Conservation (phyloP, 2,113 vertebrate genomes). For the Lepus timidus region DNA sequence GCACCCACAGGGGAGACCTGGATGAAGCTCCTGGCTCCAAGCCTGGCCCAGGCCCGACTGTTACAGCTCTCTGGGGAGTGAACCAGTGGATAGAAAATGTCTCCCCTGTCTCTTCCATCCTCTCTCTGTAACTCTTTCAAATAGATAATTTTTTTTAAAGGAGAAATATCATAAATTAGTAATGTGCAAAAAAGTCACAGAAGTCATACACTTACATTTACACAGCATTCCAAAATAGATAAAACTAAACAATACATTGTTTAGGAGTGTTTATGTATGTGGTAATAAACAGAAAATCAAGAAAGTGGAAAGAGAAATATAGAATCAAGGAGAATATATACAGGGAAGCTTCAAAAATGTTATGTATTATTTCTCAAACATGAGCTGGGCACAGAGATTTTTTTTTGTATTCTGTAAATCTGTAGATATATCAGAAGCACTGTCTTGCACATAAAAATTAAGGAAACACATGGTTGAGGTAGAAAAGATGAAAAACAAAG, state of each 20-base stretch:
- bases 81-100: too few species aligned
- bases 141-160: too few species aligned
- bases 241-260: conserved; percentile 33
- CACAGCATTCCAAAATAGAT: background rate
- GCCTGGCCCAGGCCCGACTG: too few species aligned
- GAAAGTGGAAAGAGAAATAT: background rate
- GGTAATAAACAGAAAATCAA: conserved; percentile 35
- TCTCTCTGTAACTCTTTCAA: too few species aligned
- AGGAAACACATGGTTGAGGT: background rate
- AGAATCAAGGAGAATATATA: background rate
- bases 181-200: background rate
- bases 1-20: too few species aligned
- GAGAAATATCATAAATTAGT: background rate
- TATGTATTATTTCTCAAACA: conserved; percentile 14
- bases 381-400: background rate
- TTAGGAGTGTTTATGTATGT: background rate
- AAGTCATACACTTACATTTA: background rate
- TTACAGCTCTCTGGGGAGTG: too few species aligned
- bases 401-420: conserved; percentile 40
- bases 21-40: too few species aligned
- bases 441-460: conserved; percentile 37
- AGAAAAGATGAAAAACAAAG: conserved; percentile 40
- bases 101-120: too few species aligned
- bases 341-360: background rate
- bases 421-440: conserved; percentile 13